Conservation (phyloP, 1,140 invertebrate species). For the Hyles vespertilio region DNA sequence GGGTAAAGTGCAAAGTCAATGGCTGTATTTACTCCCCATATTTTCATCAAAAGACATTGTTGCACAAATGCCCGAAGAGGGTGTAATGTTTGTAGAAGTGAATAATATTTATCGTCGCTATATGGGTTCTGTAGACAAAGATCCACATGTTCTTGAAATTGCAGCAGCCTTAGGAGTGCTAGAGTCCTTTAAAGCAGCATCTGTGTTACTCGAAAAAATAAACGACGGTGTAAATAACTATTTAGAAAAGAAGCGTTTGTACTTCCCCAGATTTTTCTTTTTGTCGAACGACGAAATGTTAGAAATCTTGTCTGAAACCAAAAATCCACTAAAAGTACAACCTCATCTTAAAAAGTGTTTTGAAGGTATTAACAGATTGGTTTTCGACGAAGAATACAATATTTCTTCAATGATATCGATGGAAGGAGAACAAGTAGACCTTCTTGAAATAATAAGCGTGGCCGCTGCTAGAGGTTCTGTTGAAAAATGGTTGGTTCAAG, state of each 20-base stretch:
- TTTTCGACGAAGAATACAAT: slow-evolving; percentile 86
- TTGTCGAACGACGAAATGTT: slow-evolving; percentile 97
- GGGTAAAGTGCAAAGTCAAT: slow-evolving; percentile 91
- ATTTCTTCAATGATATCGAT: slow-evolving; percentile 91
- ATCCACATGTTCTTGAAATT: slow-evolving; percentile 85
- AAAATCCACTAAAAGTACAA: slow-evolving; percentile 91
- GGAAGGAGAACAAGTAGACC: slow-evolving; percentile 87
- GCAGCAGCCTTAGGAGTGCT: slow-evolving; percentile 84
- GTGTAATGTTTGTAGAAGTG: slow-evolving; percentile 84
- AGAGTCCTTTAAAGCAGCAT: slow-evolving; percentile 85
- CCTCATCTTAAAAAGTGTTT: slow-evolving; percentile 96
- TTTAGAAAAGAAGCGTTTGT: slow-evolving; percentile 93
- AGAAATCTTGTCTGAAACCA: slow-evolving; percentile 95
- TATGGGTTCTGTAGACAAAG: slow-evolving; percentile 84
- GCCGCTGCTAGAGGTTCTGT: slow-evolving; percentile 90
- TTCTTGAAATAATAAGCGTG: slow-evolving; percentile 84
- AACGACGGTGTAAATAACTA: slow-evolving; percentile 93
- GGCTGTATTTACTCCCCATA: slow-evolving; percentile 94
- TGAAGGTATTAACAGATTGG: slow-evolving; percentile 83
- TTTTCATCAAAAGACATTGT: slow-evolving; percentile 96
- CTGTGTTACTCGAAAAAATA: slow-evolving; percentile 86
- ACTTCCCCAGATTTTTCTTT: slow-evolving; percentile 96
- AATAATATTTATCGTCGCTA: slow-evolving; percentile 87
- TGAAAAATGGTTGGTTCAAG: slow-evolving; percentile 93
- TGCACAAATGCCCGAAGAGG: slow-evolving; percentile 95